A percentile compares a stretch with the other conserved stretches of the same genome.
phyloP scores from a whole-genome alignment of 2,888 invertebrate genomes.

The Stenodema calcarata region DNA sequence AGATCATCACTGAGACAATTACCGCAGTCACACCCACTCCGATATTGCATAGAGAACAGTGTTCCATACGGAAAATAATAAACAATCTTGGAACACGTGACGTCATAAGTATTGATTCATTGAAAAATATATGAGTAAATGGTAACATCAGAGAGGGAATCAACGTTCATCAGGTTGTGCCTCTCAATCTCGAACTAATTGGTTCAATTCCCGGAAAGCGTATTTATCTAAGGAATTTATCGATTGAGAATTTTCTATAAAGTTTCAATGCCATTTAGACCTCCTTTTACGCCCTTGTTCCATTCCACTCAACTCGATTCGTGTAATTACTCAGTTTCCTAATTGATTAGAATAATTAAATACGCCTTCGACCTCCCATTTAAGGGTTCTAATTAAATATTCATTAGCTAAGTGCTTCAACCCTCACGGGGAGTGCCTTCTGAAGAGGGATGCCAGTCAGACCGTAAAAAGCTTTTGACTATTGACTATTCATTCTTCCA shows the following conservation, averaged over 20 bases:
- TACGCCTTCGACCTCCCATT: slow-evolving; percentile 18
- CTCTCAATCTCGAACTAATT: not conserved
- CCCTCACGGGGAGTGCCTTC: slow-evolving; percentile 8
- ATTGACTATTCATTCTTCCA: not conserved
- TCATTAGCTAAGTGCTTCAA: slow-evolving; percentile 40
- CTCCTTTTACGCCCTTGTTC: not conserved
- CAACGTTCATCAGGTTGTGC: not conserved
- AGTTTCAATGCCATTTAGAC: not conserved
- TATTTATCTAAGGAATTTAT: not conserved
- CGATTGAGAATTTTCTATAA: slow-evolving; percentile 5
- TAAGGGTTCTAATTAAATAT: slow-evolving; percentile 41
- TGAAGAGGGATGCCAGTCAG: not conserved
- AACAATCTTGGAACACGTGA: too few relatives aligned
- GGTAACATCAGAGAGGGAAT: too few relatives aligned
- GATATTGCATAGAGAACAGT: too few relatives aligned
- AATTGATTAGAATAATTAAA: slow-evolving; percentile 48
- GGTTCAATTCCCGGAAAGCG: not conserved
- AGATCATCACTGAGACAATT: too few relatives aligned
- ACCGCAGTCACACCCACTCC: too few relatives aligned
- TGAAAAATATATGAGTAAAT: too few relatives aligned
- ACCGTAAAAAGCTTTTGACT: not conserved
- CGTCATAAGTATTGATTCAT: too few relatives aligned
- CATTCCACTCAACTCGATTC: slow-evolving; percentile 31
- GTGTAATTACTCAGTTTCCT: slow-evolving; percentile 44
- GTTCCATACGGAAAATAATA: too few relatives aligned